Conservation (phyloP, 2,113 vertebrate species). For the human (Homo sapiens) region DNA sequence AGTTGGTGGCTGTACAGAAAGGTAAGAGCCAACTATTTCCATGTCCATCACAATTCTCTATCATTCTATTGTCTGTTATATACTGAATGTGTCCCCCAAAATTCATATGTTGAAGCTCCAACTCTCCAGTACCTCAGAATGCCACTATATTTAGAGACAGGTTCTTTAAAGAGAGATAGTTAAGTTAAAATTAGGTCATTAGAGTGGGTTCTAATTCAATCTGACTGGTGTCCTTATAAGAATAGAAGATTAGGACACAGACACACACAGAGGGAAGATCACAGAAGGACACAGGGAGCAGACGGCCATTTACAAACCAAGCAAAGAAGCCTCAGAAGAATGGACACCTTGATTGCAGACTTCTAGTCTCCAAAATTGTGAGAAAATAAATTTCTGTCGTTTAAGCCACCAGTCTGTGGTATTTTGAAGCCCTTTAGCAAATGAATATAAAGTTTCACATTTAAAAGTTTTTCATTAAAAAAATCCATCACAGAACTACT, state of each 20-base stretch:
- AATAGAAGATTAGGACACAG: neutral
- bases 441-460: neutral
- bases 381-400: neutral
- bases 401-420: neutral
- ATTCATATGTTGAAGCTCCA: neutral
- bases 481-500: neutral
- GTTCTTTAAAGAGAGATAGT: neutral
- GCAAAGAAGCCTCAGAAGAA: neutral
- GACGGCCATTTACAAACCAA: neutral
- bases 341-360: neutral
- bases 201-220: neutral
- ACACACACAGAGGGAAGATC: neutral
- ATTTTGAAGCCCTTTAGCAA: neutral
- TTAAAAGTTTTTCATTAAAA: constrained; percentile 14
- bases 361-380: neutral
- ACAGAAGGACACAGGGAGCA: neutral
- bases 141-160: neutral
- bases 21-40: neutral
- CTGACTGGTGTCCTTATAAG: neutral
- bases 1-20: neutral
- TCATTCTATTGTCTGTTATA: neutral
- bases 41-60: neutral
- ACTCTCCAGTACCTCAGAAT: neutral
- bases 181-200: neutral
- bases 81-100: neutral